Base-by-base conservation (phyloP, 2,797 vertebrate genomes). In the Dermochelys coriacea region DNA sequence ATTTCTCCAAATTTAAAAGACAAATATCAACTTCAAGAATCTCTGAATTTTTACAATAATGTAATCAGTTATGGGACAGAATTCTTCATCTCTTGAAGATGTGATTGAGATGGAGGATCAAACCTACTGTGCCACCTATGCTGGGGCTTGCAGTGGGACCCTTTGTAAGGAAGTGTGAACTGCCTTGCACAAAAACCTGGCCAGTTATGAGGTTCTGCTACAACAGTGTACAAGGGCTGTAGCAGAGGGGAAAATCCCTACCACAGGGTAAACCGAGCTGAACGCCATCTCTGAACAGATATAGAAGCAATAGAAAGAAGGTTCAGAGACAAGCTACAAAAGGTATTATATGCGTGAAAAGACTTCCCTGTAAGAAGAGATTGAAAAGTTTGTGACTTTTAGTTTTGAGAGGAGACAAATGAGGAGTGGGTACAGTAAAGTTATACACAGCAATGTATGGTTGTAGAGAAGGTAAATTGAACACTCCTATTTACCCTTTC, bases 291-390 rank as follows among this genome's bases (percentile, higher is more conserved):
- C 34, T 7, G 6, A 34, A 6, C 51, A 47, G 41, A 85, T 88
- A 94, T 94, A 89, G 93, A 95, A 89, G 77, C 82, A 84, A 47
- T 93, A 81, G 54, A 68, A 37, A 91, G 50, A 59, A 45, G 86
- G 79, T 86, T 94, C 47, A 77, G 79, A 85, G 91, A 82, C 4
- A 49, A 77, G 89, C 96, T 92, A 86, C 86, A 61, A 15, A 93
- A 93, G 94, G 88, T 90, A 95, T 92, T 95, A 90, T 95, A 94
- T 85, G 64, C 74, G 77, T 90, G 93, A 45, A 37, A 74, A 34
- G 29, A 61, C 31, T 61, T 34, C 59, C 31, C 59, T 34, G 8
- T 61, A 16, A 61, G 14, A 15, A 34, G 31, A 61, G 14, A 34
- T 16, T 8, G 14, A 61, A 21, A 12, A 41, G 19, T 41, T 25